These are phyloP conservation scores for Oopsacas minuta DNA, from an alignment of 37 sponge, comb jelly and placozoan species.

Conservation along the genomic window DNA sequence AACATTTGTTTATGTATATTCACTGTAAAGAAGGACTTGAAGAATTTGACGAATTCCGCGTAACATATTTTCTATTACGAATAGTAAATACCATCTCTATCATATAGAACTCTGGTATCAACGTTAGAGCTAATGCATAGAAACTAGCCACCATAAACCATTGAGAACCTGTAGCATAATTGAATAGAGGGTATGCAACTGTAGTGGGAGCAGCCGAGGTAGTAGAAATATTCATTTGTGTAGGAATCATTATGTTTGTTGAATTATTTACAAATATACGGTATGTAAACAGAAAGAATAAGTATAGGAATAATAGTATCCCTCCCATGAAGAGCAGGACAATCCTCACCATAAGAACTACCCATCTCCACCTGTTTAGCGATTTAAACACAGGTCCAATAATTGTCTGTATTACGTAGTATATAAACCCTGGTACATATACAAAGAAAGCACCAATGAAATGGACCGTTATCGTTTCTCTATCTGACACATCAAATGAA, in stretches of 20 bases:
- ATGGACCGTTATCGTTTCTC: background rate
- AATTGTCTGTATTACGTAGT: background rate
- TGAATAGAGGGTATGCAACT: background rate
- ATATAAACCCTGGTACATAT: background rate
- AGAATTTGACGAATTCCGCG: background rate
- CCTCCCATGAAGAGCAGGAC: background rate
- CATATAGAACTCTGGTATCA: background rate
- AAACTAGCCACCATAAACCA: conserved; percentile 3
- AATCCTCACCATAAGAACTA: background rate
- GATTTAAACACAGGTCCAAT: background rate
- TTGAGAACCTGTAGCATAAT: background rate
- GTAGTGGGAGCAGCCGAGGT: background rate
- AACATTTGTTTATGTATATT: background rate
- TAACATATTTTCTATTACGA: background rate
- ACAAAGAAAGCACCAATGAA: background rate
- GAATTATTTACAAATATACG: background rate
- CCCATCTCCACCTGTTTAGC: background rate
- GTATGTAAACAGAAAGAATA: background rate
- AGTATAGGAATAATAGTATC: background rate
- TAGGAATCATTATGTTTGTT: background rate
- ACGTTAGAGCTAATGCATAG: background rate
- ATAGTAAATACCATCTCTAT: background rate
- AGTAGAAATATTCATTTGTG: background rate
- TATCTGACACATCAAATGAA: background rate
- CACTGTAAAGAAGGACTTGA: background rate